These are phyloP conservation scores for Ladona fulva DNA, from an alignment of 1,140 invertebrate species.

Conservation along the genomic window DNA sequence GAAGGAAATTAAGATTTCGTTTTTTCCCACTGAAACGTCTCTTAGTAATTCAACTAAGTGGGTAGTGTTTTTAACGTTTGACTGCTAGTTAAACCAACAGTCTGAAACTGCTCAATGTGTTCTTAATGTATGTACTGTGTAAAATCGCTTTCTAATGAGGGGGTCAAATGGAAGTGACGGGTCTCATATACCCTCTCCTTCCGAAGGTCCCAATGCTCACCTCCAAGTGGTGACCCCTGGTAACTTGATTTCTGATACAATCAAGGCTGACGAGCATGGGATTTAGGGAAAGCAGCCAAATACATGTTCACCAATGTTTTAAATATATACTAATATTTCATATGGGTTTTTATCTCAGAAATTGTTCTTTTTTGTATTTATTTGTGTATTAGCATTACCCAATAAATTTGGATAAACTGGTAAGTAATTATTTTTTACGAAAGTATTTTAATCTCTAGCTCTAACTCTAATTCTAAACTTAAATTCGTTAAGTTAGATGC, in stretches of 20 bases:
- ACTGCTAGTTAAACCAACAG: too few species aligned
- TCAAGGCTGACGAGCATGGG: constrained; percentile 1
- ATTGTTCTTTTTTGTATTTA: neutral
- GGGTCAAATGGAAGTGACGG: neutral
- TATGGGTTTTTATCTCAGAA: neutral
- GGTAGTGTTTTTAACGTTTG: too few species aligned
- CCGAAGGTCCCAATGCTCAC: neutral
- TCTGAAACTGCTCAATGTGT: too few species aligned
- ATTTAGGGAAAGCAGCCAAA: neutral
- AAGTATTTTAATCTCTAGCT: too few species aligned
- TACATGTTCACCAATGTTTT: neutral
- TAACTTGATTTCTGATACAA: neutral
- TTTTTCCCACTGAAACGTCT: too few species aligned
- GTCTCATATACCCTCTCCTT: neutral
- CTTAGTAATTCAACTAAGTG: too few species aligned
- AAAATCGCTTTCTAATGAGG: neutral
- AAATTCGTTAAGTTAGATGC: too few species aligned
- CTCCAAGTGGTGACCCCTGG: neutral
- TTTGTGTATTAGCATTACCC: neutral
- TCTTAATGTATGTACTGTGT: too few species aligned
- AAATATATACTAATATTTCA: too few species aligned
- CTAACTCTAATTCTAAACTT: too few species aligned
- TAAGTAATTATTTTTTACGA: neutral
- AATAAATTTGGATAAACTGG: neutral
- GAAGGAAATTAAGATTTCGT: too few species aligned